Conservation (phyloP, 2,113 vertebrate genomes). For the Trachemys scripta region DNA sequence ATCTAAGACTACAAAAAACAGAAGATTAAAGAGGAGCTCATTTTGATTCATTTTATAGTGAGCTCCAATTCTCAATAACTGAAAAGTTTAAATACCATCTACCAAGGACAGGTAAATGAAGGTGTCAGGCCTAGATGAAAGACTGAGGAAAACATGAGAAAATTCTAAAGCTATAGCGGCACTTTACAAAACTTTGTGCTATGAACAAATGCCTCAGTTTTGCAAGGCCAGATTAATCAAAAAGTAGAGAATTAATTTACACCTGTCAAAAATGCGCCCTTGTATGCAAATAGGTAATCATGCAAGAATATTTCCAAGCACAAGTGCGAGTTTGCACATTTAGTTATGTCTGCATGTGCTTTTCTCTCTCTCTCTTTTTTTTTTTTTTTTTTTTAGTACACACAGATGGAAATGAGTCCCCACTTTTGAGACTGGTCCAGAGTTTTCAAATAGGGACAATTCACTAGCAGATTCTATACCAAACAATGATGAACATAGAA, state of each 20-base stretch:
- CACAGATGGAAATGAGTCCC: background rate
- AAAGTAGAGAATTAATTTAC: constrained; percentile 6
- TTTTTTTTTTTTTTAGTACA: no score
- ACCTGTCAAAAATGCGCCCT: background rate
- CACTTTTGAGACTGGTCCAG: background rate
- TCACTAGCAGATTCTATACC: background rate
- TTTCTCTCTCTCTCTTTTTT: background rate
- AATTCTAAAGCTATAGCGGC: constrained; percentile 18
- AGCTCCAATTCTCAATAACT: background rate
- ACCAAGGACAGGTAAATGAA: background rate
- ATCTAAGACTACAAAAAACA: background rate
- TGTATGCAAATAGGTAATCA: background rate
- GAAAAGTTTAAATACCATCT: background rate
- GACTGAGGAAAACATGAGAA: background rate
- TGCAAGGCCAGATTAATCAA: constrained; percentile 35
- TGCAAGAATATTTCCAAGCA: background rate
- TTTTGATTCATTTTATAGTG: background rate
- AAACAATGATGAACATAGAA: background rate
- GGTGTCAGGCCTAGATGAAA: constrained; percentile 3
- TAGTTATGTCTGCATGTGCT: background rate
- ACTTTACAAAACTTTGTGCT: background rate
- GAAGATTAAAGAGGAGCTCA: background rate
- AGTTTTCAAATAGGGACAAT: background rate
- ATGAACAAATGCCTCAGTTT: background rate
- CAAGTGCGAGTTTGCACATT: background rate